Percentiles rank a stretch among this genome's conserved stretches.
Evolutionary conservation across 2,888 invertebrate species (phyloP).

Genomic region (Caenorhabditis sp.): DNA sequence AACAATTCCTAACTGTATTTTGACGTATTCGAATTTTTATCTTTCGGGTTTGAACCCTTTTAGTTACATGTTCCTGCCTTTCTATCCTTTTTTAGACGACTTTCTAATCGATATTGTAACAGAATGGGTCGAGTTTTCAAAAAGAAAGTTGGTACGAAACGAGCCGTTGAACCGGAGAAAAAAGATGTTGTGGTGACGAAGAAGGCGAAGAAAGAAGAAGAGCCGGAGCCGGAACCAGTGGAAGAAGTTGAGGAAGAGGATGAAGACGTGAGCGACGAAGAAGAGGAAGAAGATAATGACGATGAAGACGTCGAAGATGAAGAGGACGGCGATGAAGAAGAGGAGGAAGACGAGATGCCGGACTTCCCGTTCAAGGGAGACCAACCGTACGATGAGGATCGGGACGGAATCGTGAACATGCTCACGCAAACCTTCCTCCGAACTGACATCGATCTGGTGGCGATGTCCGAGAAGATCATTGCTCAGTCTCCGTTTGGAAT

Average conservation of each 20-base stretch:
- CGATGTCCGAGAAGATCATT: conserved; percentile 68
- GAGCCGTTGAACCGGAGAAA: conserved; percentile 7
- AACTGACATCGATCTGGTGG: conserved; percentile 68
- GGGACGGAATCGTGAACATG: conserved; percentile 71
- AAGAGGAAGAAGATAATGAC: conserved; percentile 38
- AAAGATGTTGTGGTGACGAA: conserved; percentile 14
- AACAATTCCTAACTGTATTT: too few species aligned
- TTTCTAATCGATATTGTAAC: too few species aligned
- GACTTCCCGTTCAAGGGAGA: conserved; percentile 75
- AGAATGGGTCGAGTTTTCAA: conserved; percentile 54
- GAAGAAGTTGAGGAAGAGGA: conserved; percentile 39
- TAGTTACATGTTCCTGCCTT: too few species aligned
- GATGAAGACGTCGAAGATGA: conserved; percentile 45
- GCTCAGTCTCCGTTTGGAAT: conserved; percentile 64
- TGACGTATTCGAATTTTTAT: too few species aligned
- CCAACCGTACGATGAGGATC: conserved; percentile 70
- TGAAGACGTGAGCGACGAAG: conserved; percentile 33
- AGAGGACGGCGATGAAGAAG: conserved; percentile 30
- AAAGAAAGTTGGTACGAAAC: conserved; percentile 25
- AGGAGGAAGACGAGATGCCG: conserved; percentile 34
- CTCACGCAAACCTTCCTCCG: conserved; percentile 76
- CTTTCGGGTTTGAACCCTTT: too few species aligned
- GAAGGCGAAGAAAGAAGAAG: conserved; percentile 37
- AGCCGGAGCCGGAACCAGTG: conserved; percentile 13
- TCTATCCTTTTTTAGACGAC: too few species aligned